phyloP scores from a whole-genome alignment of 1,140 invertebrate genomes.

The Bombus sibiricus region DNA sequence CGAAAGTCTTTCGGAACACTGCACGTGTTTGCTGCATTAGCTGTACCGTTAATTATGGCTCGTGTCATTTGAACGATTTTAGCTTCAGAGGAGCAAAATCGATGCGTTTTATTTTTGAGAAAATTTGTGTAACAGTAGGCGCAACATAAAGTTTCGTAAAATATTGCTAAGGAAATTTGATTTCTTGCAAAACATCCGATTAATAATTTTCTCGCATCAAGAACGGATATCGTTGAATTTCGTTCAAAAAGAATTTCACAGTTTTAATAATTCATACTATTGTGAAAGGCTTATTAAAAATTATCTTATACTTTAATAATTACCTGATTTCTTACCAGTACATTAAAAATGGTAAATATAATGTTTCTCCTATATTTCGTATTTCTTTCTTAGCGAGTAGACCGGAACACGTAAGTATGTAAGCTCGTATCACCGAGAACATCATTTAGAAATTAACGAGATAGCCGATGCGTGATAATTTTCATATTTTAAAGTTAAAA shows the following conservation, averaged over 20 bases:
- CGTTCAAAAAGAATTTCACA: background rate
- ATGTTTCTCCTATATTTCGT: background rate
- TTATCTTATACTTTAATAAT: background rate
- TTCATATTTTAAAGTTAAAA: background rate
- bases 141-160: too few relatives aligned
- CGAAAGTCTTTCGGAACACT: background rate
- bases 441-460: too few relatives aligned
- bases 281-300: background rate
- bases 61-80: background rate
- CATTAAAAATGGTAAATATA: background rate
- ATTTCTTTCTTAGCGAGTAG: background rate
- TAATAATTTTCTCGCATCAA: too few relatives aligned
- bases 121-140: too few relatives aligned
- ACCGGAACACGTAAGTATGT: background rate
- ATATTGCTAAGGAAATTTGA: too few relatives aligned
- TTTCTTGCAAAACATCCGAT: too few relatives aligned
- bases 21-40: background rate
- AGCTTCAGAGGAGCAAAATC: background rate
- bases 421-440: background rate
- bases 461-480: background rate
- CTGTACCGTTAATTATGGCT: background rate
- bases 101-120: background rate
- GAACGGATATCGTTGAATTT: background rate
- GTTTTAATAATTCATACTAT: background rate
- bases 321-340: background rate